A percentile compares a stretch with the other conserved stretches of the same genome.
Evolutionary conservation across 1,140 invertebrate genomes (phyloP).

Genomic region (Meloidogyne chitwoodi): DNA sequence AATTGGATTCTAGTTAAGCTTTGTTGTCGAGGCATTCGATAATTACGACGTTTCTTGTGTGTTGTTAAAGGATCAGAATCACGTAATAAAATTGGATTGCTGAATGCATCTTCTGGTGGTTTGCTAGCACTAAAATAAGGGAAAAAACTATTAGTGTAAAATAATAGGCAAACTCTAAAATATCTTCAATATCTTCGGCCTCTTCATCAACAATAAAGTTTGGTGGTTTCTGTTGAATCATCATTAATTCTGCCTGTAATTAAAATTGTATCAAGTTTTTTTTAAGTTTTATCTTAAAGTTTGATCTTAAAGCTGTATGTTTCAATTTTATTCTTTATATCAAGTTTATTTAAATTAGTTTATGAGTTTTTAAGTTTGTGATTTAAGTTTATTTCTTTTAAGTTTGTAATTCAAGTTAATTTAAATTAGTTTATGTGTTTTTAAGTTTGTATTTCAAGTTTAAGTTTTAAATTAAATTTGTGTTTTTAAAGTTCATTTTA

Average conservation of each 20-base stretch:
- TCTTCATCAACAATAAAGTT: slow-evolving; percentile 12
- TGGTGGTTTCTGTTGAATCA: slow-evolving; percentile 17
- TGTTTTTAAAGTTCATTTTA: not conserved
- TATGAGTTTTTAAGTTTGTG: too few species aligned
- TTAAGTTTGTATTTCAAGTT: not conserved
- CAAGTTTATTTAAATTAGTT: too few species aligned
- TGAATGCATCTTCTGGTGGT: slow-evolving; percentile 17
- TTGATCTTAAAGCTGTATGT: not conserved
- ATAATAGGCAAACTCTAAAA: slow-evolving; percentile 6
- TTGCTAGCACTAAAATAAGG: slow-evolving; percentile 8
- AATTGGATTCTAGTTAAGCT: not conserved
- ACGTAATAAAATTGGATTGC: slow-evolving; percentile 21
- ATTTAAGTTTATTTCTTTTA: too few species aligned
- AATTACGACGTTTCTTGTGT: slow-evolving; percentile 6
- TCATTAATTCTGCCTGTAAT: not conserved
- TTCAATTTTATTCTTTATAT: too few species aligned
- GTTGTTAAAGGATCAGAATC: slow-evolving; percentile 14
- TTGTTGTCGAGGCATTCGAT: not conserved
- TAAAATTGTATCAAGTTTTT: not conserved
- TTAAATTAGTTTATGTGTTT: too few species aligned
- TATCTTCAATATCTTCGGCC: slow-evolving; percentile 20
- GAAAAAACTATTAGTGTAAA: not conserved
- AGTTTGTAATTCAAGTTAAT: too few species aligned
- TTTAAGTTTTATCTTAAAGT: not conserved
- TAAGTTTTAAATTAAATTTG: not conserved